A percentile compares a stretch with the other conserved stretches of the same genome.
Conservation (phyloP, 2,797 vertebrate species). For the Taeniopygia guttata region DNA sequence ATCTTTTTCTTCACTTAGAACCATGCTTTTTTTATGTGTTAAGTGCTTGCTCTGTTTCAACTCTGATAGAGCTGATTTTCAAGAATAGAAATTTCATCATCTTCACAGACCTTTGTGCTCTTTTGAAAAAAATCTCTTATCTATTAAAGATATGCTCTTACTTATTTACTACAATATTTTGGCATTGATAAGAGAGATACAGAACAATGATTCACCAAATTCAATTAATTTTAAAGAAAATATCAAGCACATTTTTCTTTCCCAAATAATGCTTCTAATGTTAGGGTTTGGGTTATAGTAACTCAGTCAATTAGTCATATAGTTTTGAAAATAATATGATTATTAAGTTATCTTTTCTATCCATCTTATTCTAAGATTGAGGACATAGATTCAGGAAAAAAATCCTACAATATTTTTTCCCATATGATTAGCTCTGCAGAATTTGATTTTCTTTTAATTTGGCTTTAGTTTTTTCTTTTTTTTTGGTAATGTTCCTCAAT, state of each 20-base stretch:
- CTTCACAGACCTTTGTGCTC: neutral
- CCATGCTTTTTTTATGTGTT: neutral
- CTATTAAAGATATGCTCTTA: neutral
- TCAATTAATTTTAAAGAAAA: neutral
- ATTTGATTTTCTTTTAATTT: neutral
- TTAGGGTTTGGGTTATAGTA: neutral
- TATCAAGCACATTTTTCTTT: neutral
- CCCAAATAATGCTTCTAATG: neutral
- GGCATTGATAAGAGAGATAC: neutral
- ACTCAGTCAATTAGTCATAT: neutral
- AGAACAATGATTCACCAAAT: neutral
- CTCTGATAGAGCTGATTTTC: slow-evolving; percentile 13
- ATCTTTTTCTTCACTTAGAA: slow-evolving; percentile 8
- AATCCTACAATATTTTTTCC: neutral
- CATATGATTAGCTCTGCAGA: neutral
- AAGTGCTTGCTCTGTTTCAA: slow-evolving; percentile 20
- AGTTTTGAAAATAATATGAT: neutral
- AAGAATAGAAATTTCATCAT: neutral
- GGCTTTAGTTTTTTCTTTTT: neutral
- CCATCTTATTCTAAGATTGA: neutral
- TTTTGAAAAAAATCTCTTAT: neutral
- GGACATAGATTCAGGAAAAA: neutral
- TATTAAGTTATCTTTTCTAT: neutral
- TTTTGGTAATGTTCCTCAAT: neutral
- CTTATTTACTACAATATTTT: neutral